Evolutionary conservation across 2,888 invertebrate genomes (phyloP).

Genomic region (Drepana falcataria): DNA sequence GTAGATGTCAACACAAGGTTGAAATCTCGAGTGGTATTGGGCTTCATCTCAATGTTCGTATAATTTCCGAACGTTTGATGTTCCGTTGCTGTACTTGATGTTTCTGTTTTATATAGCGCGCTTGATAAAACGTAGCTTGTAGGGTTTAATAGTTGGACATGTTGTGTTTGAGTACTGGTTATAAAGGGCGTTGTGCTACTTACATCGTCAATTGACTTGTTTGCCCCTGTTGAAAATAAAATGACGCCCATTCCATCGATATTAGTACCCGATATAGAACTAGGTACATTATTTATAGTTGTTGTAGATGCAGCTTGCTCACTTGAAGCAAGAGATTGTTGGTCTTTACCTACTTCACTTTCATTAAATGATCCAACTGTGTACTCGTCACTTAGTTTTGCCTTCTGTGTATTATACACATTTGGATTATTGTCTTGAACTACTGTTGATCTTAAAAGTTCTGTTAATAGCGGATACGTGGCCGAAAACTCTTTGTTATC

Average conservation of each 20-base stretch:
- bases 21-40: slow-evolving; percentile 8
- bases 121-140: no score
- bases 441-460: not conserved
- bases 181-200: not conserved
- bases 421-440: not conserved
- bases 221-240: not conserved
- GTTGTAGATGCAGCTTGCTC: not conserved
- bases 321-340: not conserved
- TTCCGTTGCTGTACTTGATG: slow-evolving; percentile 10
- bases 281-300: not conserved
- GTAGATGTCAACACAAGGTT: slow-evolving; percentile 16
- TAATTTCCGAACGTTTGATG: slow-evolving; percentile 42
- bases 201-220: not conserved
- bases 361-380: not conserved
- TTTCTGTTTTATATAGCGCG: slow-evolving; percentile 8
- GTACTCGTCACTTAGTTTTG: not conserved
- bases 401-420: not conserved
- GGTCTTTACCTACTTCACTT: not conserved
- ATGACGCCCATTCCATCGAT: not conserved
- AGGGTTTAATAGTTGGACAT: no score
- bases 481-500: not conserved
- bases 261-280: not conserved
- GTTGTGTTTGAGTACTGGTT: not conserved
- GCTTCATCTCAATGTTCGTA: slow-evolving; percentile 39
- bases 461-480: not conserved